Evolutionary conservation across 2,113 vertebrate species (phyloP).

Genomic region (Rhabdornis inornatus): DNA sequence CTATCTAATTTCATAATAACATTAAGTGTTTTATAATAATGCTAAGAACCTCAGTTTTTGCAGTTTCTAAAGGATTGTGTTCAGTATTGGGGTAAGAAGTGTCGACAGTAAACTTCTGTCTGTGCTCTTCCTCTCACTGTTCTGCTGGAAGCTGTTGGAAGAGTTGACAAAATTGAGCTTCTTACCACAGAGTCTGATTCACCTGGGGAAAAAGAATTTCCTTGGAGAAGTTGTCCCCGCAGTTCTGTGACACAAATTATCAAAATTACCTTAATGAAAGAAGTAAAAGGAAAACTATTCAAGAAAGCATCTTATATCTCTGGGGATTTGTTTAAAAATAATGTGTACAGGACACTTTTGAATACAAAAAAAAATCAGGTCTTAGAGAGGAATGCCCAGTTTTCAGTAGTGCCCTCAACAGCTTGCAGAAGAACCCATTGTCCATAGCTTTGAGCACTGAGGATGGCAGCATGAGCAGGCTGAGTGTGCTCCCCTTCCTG

Average conservation of each 20-base stretch:
- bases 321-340: background rate
- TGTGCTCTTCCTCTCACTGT: background rate
- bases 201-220: fast-evolving
- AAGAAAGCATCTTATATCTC: background rate
- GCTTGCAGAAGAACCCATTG: background rate
- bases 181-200: background rate
- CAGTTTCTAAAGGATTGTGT: background rate
- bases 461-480: background rate
- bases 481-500: background rate
- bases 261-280: background rate
- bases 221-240: background rate
- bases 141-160: background rate
- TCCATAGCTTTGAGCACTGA: background rate
- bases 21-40: background rate
- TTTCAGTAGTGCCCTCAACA: background rate
- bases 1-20: background rate
- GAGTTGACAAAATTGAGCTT: background rate
- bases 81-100: background rate
- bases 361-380: background rate
- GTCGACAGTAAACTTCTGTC: background rate
- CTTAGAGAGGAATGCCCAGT: background rate
- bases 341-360: background rate
- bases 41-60: background rate
- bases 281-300: background rate
- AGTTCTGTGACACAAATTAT: background rate